These are phyloP conservation scores for Drosophila hamatofila DNA, from an alignment of 2,888 invertebrate species.

Conservation along the genomic window DNA sequence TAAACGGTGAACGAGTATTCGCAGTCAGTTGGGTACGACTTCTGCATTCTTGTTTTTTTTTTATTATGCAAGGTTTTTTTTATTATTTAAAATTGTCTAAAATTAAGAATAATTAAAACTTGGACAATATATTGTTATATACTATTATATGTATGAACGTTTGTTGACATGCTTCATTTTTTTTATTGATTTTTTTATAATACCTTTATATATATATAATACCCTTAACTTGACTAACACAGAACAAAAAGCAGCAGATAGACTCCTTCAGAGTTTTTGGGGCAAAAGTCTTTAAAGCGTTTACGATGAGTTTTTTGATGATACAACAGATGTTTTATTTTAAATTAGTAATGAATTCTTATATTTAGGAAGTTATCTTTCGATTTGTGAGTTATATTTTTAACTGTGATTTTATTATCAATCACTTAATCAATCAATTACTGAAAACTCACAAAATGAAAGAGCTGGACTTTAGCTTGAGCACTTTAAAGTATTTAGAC, in stretches of 20 bases:
- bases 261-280: conserved; percentile 44
- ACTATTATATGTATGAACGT: conserved; percentile 18
- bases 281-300: conserved; percentile 50
- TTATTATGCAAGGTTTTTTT: not conserved
- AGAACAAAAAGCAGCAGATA: conserved; percentile 66
- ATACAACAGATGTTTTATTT: conserved; percentile 51
- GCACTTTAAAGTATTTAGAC: conserved; percentile 16
- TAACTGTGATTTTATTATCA: not conserved
- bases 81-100: not conserved
- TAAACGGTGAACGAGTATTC: not conserved
- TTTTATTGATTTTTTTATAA: not conserved
- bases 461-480: not conserved
- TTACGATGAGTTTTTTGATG: conserved; percentile 62
- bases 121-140: conserved; percentile 21
- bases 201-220: too few relatives aligned
- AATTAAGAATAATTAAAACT: conserved; percentile 3
- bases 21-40: not conserved
- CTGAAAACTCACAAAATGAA: conserved; percentile 24
- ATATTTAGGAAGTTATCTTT: conserved; percentile 16
- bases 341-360: conserved; percentile 43
- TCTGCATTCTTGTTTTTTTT: not conserved
- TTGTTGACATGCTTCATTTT: conserved; percentile 56
- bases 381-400: conserved; percentile 12
- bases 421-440: not conserved
- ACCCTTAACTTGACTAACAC: conserved; percentile 70